Base-by-base conservation (phyloP, 2,797 vertebrate genomes). In the Neopelma chrysocephalum region DNA sequence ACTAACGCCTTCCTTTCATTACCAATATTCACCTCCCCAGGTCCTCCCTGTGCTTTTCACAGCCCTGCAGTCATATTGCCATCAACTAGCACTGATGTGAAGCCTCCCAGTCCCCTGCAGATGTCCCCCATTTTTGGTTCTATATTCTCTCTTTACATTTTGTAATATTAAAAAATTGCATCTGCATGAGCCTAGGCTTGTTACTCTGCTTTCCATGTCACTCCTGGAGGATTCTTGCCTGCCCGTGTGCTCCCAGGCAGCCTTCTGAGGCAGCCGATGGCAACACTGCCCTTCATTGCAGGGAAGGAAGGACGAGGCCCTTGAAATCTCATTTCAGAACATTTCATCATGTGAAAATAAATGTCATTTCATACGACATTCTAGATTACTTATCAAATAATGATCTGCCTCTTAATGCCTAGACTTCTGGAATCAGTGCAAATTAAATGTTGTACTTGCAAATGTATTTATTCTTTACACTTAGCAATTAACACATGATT, bases 301-400 rank as follows among this genome's bases (percentile, higher is more conserved):
- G 15, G 27, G 70, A 20, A 73, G 34, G 81, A 92, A 96, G 94
- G 78, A 93, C 68, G 73, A 82, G 66, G 82, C 53, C 57, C 71
- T 70, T 53, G 70, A 87, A 94, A 91, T 88, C 58, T 83, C 53
- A 72, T 84, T 90, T 94, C 70, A 82, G 77, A 43, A 72, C 43
- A 71, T 91, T 93, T 87, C 38, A 72, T 76, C 64, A 45, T 25
- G 68, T 84, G 66, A 91, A 90, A 96, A 92, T 79, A 88, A 86
- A 94, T 76, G 77, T 84, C 47, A 90, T 82, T 96, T 94, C 66
- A 54, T 58, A 81, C 1, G 2, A 84, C 47, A 68, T 78, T 90
- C 56, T 77, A 80, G 73, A 88, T 92, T 92, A 82, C 45, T 92
- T 95, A 94, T 82, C 93, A 80, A 95, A 89, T 73, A 84, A 79